These are phyloP conservation scores for Grapholita molesta DNA, from an alignment of 1,140 invertebrate species.

Conservation along the genomic window DNA sequence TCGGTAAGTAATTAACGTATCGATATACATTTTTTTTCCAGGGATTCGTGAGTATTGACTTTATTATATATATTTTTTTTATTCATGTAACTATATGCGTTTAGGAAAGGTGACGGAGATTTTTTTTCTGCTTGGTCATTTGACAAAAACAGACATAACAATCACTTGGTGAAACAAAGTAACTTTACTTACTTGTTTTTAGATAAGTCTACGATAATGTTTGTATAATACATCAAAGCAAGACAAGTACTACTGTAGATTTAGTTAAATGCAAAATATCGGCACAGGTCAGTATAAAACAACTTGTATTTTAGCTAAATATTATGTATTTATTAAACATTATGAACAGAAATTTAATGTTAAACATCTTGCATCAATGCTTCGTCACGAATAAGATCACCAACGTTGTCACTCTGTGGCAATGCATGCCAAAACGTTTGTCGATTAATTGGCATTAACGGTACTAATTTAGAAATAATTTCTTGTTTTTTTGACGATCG, in stretches of 20 bases:
- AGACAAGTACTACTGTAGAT: background rate
- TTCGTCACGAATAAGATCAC: background rate
- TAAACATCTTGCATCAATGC: background rate
- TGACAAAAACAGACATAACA: background rate
- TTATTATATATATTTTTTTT: background rate
- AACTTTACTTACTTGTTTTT: background rate
- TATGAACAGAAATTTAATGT: background rate
- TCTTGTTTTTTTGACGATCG: constrained; percentile 4
- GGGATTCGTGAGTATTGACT: background rate
- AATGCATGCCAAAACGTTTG: constrained; percentile 2
- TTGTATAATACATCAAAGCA: background rate
- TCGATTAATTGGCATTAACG: background rate
- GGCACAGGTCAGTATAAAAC: background rate
- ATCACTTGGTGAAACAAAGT: background rate
- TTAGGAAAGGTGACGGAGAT: background rate
- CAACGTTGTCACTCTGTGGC: background rate
- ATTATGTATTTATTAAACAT: background rate
- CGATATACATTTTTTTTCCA: background rate
- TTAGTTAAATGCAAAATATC: background rate
- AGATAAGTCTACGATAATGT: background rate
- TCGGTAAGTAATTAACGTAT: background rate
- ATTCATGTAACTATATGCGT: background rate
- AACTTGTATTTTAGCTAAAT: background rate
- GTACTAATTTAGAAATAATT: background rate
- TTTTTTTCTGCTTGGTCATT: background rate